These are phyloP conservation scores for Paralichthys olivaceus DNA, from an alignment of 2,113 vertebrate species.

Conservation along the genomic window DNA sequence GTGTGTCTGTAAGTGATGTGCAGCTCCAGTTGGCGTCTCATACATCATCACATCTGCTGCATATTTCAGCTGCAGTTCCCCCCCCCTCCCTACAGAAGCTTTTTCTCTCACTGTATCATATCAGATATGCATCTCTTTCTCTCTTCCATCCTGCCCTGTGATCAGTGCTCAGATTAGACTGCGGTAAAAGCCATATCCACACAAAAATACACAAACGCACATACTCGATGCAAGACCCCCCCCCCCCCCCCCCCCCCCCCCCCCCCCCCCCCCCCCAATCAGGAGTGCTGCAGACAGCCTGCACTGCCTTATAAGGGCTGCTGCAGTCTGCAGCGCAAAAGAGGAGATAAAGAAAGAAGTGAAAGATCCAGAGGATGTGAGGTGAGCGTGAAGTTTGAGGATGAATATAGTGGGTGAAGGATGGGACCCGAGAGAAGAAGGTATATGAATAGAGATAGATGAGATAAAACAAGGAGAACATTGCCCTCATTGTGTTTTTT, in stretches of 20 bases:
- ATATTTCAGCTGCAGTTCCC: background rate
- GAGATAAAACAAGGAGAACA: conserved; percentile 5
- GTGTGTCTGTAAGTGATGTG: background rate
- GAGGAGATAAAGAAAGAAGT: conserved; percentile 64
- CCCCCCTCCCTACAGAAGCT: background rate
- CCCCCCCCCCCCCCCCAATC: conserved; percentile 33
- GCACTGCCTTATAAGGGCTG: conserved; percentile 84
- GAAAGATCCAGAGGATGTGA: conserved; percentile 18
- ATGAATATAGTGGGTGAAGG: background rate
- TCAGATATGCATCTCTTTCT: background rate
- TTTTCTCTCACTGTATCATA: background rate
- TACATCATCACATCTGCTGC: conserved; percentile 3
- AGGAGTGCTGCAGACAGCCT: conserved; percentile 67
- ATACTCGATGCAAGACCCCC: conserved; percentile 29
- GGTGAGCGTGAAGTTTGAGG: conserved; percentile 47
- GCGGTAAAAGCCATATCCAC: conserved; percentile 30
- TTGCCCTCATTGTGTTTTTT: too few relatives aligned
- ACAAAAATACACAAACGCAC: background rate
- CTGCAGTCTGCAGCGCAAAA: conserved; percentile 64
- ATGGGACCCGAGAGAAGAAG: background rate
- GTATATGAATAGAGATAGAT: conserved; percentile 19
- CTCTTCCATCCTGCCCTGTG: background rate
- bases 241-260: background rate
- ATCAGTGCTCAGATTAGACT: conserved; percentile 37
- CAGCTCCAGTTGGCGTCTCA: background rate